Percentiles rank a stretch among this genome's conserved stretches.
Conservation (phyloP, 2,888 invertebrate species). For the Pediacus dermestoides region DNA sequence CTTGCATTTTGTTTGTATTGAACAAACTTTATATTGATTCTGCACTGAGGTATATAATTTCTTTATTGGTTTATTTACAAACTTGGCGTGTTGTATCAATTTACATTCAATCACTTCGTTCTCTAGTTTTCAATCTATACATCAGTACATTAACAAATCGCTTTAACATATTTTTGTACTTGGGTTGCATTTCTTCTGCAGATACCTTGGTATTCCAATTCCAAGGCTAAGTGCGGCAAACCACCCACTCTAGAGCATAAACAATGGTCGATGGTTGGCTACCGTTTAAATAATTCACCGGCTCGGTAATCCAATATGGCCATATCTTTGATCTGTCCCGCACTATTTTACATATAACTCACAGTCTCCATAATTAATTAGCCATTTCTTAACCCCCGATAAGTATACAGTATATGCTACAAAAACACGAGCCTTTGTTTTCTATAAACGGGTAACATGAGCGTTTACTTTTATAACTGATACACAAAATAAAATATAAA, state of each 20-base stretch:
- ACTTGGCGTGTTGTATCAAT: neutral
- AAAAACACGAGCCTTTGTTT: slow-evolving; percentile 27
- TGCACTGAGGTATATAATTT: neutral
- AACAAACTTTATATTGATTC: slow-evolving; percentile 9
- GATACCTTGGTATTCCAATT: neutral
- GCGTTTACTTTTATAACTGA: no score
- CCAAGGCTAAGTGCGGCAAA: slow-evolving; percentile 4
- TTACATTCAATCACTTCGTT: no score
- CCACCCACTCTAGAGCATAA: slow-evolving; percentile 37
- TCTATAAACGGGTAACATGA: slow-evolving; percentile 22
- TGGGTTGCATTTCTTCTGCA: neutral
- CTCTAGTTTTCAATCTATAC: no score
- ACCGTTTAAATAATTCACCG: slow-evolving; percentile 42
- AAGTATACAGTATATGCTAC: slow-evolving; percentile 20
- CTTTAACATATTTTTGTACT: neutral
- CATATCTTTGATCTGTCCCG: slow-evolving; percentile 44
- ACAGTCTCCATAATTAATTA: slow-evolving; percentile 42
- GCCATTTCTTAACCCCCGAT: slow-evolving; percentile 27
- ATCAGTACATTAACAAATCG: neutral
- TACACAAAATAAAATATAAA: no score
- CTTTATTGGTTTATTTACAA: slow-evolving; percentile 8
- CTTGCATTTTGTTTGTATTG: slow-evolving; percentile 7
- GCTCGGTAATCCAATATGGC: slow-evolving; percentile 39
- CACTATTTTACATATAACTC: slow-evolving; percentile 42
- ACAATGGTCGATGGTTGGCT: slow-evolving; percentile 37